Evolutionary conservation across 2,113 vertebrate species (phyloP).

Genomic region (Vulpes vulpes): DNA sequence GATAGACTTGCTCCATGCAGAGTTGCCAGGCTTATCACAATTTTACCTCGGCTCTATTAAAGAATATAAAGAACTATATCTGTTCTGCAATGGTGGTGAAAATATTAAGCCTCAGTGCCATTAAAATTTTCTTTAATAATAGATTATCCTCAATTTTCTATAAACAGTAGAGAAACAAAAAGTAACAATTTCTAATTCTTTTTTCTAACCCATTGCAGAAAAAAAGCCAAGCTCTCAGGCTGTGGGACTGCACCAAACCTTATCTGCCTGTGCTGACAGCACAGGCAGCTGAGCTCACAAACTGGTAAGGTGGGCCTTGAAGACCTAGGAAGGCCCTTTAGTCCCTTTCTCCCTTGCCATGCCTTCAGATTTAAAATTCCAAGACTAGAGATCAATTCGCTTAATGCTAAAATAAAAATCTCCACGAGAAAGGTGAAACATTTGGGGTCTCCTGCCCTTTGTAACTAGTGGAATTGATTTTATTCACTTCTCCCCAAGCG

Average conservation of each 20-base stretch:
- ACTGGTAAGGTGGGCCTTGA: fast-evolving
- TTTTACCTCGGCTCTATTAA: neutral
- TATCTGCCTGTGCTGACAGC: neutral
- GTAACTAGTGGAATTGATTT: neutral
- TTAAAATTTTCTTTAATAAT: neutral
- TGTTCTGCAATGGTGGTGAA: neutral
- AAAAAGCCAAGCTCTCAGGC: neutral
- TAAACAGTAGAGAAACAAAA: neutral
- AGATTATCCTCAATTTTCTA: neutral
- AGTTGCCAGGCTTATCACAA: neutral
- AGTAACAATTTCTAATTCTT: neutral
- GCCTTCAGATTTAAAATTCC: neutral
- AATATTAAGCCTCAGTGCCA: neutral
- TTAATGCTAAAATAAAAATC: neutral
- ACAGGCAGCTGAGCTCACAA: neutral
- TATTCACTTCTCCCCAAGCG: neutral
- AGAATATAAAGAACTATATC: neutral
- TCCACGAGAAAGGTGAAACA: neutral
- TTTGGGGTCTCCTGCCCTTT: neutral
- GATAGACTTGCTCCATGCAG: neutral
- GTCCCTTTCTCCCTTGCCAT: neutral
- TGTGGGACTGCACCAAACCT: too few species aligned
- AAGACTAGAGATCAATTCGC: neutral
- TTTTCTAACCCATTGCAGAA: neutral
- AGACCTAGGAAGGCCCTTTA: neutral